Conservation (phyloP, 35 echinoderm and acorn worm species). For the Chiridota heheva region DNA sequence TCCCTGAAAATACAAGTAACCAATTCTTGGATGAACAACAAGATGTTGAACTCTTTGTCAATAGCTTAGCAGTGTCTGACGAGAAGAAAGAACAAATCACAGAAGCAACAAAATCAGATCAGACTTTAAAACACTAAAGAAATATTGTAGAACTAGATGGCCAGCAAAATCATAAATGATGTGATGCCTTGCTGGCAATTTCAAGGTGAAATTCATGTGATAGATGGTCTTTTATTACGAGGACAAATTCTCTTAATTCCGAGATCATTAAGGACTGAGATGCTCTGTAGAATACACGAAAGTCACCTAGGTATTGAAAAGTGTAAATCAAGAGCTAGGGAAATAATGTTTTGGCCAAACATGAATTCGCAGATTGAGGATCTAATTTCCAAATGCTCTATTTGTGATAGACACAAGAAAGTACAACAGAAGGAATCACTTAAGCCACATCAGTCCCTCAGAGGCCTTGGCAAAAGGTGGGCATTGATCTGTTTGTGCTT, state of each 20-base stretch:
- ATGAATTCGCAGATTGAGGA: conserved; percentile 59
- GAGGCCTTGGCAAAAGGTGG: conserved; percentile 22
- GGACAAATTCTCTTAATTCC: conserved; percentile 28
- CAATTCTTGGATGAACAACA: no score
- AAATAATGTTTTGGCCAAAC: conserved; percentile 45
- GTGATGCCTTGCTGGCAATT: conserved; percentile 21
- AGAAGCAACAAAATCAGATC: conserved; percentile 29
- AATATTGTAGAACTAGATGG: conserved; percentile 28
- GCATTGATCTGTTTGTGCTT: conserved; percentile 20
- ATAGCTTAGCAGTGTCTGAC: no score
- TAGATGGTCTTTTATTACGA: conserved; percentile 38
- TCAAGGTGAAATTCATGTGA: conserved; percentile 2
- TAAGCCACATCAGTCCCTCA: neutral
- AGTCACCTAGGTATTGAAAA: conserved; percentile 15
- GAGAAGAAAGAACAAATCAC: neutral
- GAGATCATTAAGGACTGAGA: conserved; percentile 2
- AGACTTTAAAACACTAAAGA: neutral
- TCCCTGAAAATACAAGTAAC: no score
- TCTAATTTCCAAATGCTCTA: conserved; percentile 28
- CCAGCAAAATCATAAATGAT: neutral
- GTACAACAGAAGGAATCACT: conserved; percentile 22
- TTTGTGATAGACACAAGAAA: conserved; percentile 36
- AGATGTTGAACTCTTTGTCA: no score
- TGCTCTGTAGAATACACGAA: conserved; percentile 20
- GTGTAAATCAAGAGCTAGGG: no score